phyloP scores from a whole-genome alignment of 1,140 invertebrate species.

The Platyscapa corneri region DNA sequence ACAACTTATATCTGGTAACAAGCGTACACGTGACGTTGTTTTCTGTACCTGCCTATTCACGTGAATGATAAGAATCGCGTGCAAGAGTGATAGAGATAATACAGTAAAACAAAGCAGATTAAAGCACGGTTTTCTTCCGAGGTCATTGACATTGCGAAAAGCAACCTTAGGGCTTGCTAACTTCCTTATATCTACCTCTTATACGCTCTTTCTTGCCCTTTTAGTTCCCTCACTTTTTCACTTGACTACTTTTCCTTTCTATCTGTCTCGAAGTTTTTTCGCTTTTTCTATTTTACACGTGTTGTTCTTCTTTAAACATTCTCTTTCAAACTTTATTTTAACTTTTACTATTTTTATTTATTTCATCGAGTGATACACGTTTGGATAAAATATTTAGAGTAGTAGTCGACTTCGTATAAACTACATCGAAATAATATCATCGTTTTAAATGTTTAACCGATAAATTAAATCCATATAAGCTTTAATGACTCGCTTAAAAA shows the following conservation, averaged over 20 bases:
- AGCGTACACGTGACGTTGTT: background rate
- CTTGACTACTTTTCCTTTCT: background rate
- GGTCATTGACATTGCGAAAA: constrained; percentile 49
- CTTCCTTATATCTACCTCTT: background rate
- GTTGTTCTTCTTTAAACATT: background rate
- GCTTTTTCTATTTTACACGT: background rate
- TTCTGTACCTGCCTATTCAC: background rate
- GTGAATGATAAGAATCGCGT: constrained; percentile 30
- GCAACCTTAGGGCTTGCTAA: constrained; percentile 21
- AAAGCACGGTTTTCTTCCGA: constrained; percentile 32
- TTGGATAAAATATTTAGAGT: no score
- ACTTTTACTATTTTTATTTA: background rate
- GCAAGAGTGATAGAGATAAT: constrained; percentile 28
- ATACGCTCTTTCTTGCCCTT: background rate
- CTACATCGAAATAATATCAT: no score
- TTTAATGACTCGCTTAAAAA: no score
- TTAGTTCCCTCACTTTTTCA: no score
- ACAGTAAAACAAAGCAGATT: constrained; percentile 22
- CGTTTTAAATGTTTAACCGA: no score
- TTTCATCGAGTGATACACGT: background rate
- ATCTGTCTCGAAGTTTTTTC: constrained; percentile 1
- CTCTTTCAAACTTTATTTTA: background rate
- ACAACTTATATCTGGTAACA: background rate
- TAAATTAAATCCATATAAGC: no score
- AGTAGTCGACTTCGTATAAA: no score